Base-by-base conservation (phyloP, 2,797 vertebrate genomes). In the Lepus townsendii region DNA sequence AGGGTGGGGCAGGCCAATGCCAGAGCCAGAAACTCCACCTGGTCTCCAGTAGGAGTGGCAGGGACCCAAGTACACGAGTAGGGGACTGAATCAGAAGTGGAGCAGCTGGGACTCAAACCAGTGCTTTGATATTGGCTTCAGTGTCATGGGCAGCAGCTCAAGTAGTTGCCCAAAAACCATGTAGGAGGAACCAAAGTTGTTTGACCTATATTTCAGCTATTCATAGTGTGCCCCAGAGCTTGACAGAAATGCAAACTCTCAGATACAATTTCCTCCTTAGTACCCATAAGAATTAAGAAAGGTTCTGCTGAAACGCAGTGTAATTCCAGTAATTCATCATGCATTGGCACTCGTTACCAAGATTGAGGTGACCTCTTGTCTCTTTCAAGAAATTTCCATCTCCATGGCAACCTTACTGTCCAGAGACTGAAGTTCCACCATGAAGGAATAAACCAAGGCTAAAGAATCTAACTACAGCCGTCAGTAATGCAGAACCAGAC, bases 381-480 rank as follows among this genome's bases (percentile, higher is more conserved):
- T 38, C 42, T 79, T 38, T 65, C 7, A 38, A 79, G 32, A 38
- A 77, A 80, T 80, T 91, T 82, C 20, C 77, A 57, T 89, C 57
- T 50, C 84, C 72, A 66, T 19, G 68, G 65, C 30, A 95, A 92
- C 32, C 50, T 47, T 68, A 54, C 7, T 11, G 3, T 82, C 35
- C 38, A 62, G n/a, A 86, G 72, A 83, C 11, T 69, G 27, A 65
- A 7, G 86, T 12, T 20, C 32, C 27, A 72, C 22, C 9, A 0
- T 78, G 60, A 89, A 57, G 24, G 80, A 75, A 32, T 26, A 92
- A 87, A 57, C n/a, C n/a, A 66, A 87, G 30, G 75, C 32, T 86
- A 38, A 66, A 9, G 24, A 82, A 83, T 9, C n/a, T 75, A 66
- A 72, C 60, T 35, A 63, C 71, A 73, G 30, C 63, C 88, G 5